Conservation (phyloP, 2,113 vertebrate species). For the Hemibagrus wyckioides region DNA sequence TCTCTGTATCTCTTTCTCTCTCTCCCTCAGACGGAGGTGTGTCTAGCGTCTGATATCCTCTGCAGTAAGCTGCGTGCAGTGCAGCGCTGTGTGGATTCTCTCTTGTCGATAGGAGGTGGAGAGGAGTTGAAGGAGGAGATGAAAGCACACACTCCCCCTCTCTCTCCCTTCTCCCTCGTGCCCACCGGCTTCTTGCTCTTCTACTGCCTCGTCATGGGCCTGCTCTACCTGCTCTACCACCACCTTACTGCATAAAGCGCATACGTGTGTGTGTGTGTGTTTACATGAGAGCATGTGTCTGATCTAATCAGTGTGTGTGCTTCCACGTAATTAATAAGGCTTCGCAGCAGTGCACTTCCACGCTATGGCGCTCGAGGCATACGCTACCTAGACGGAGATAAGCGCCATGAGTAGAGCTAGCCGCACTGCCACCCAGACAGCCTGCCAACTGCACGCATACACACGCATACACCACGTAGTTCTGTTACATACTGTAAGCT, state of each 20-base stretch:
- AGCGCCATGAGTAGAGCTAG: not conserved
- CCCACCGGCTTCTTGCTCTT: constrained; percentile 84
- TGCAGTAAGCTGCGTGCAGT: constrained; percentile 77
- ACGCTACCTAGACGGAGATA: not conserved
- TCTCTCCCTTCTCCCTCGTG: constrained; percentile 63
- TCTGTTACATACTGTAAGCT: constrained; percentile 2
- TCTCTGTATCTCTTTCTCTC: constrained; percentile 26
- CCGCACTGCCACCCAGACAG: not conserved
- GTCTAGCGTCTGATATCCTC: constrained; percentile 81
- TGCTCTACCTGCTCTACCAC: constrained; percentile 78
- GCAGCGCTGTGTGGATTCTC: constrained; percentile 74
- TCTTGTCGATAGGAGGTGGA: constrained; percentile 62
- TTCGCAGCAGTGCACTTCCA: constrained; percentile 8
- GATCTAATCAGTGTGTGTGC: not conserved
- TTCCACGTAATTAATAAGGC: constrained; percentile 3
- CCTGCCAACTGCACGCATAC: not conserved
- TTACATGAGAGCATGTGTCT: not conserved
- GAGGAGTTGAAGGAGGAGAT: constrained; percentile 54
- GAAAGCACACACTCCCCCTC: constrained; percentile 14
- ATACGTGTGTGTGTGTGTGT: constrained; percentile 8
- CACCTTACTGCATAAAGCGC: constrained; percentile 64
- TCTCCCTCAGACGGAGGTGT: constrained; percentile 75
- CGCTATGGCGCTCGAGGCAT: not conserved
- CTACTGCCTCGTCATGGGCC: constrained; percentile 80
- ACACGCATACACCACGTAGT: not conserved